Conservation (phyloP, 2,797 vertebrate species). For the Sebastes taczanowskii region DNA sequence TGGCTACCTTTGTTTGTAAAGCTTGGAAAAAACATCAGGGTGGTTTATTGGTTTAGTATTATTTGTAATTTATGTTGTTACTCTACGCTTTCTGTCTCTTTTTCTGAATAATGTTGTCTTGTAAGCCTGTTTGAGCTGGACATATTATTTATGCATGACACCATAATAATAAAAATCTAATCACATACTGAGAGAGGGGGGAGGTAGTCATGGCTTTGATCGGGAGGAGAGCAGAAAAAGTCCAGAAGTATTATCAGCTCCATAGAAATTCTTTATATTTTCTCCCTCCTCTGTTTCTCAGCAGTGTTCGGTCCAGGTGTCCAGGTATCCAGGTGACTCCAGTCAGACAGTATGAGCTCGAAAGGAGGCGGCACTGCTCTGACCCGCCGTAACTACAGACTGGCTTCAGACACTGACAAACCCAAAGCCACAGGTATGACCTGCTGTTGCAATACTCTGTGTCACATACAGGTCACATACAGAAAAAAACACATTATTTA, state of each 20-base stretch:
- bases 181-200: neutral
- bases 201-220: too few relatives aligned
- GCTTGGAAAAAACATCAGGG: neutral
- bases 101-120: neutral
- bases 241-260: neutral
- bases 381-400: conserved; percentile 88
- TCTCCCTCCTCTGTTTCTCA: neutral
- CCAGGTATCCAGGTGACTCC: conserved; percentile 33
- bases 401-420: conserved; percentile 90
- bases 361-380: conserved; percentile 87
- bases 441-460: neutral
- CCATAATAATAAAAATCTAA: neutral
- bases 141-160: neutral
- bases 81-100: neutral
- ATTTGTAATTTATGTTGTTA: neutral
- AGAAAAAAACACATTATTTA: neutral
- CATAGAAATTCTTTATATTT: neutral
- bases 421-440: conserved; percentile 84
- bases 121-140: neutral
- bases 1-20: neutral
- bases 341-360: conserved; percentile 87
- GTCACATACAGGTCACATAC: neutral
- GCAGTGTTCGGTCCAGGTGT: conserved; percentile 35
- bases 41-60: neutral
- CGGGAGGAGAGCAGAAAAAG: neutral